Conservation (phyloP, 1,140 invertebrate genomes). For the Hyles euphorbiae region DNA sequence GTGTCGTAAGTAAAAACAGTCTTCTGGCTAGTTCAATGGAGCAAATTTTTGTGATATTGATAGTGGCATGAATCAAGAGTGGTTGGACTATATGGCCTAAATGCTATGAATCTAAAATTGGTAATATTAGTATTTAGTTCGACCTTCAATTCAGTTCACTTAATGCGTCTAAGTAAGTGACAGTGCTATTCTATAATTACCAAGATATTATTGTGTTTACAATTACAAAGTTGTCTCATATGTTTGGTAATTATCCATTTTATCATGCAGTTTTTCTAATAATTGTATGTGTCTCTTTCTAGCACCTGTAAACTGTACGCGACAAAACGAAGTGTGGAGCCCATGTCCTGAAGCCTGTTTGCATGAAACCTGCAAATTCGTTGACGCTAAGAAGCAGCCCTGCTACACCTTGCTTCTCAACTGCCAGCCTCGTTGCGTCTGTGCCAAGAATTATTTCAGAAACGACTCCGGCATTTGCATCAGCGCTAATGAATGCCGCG, state of each 20-base stretch:
- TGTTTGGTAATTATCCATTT: too few relatives aligned
- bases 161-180: too few relatives aligned
- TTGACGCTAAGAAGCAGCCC: background rate
- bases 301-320: constrained; percentile 37
- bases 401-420: constrained; percentile 24
- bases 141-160: too few relatives aligned
- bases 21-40: background rate
- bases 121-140: too few relatives aligned
- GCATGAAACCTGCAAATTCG: constrained; percentile 22
- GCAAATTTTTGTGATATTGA: too few relatives aligned
- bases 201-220: too few relatives aligned
- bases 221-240: too few relatives aligned
- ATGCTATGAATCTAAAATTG: too few relatives aligned
- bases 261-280: too few relatives aligned
- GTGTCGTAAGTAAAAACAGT: constrained; percentile 33
- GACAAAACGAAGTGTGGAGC: constrained; percentile 30
- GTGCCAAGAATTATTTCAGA: constrained; percentile 22
- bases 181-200: too few relatives aligned
- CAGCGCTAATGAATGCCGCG: constrained; percentile 21
- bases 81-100: too few relatives aligned
- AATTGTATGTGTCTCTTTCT: constrained; percentile 7
- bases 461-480: constrained; percentile 24
- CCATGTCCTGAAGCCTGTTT: constrained; percentile 28
- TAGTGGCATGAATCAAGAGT: too few relatives aligned
- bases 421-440: constrained; percentile 28